Percentiles rank a stretch among this genome's conserved stretches.
phyloP scores from a whole-genome alignment of 2,113 vertebrate species.

The Dicerorhinus sumatrensis region DNA sequence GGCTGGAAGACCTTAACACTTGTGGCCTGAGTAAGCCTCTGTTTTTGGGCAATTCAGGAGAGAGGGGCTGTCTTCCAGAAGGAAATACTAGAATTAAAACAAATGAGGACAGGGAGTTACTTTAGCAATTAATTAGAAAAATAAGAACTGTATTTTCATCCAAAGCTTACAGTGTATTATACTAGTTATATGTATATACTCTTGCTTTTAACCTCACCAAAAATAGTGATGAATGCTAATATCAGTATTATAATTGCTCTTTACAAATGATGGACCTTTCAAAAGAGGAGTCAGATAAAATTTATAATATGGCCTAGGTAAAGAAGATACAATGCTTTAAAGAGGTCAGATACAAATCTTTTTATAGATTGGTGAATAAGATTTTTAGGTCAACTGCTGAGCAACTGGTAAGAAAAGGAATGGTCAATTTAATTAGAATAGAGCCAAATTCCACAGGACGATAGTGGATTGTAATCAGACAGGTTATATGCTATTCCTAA shows the following conservation, averaged over 20 bases:
- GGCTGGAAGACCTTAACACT: neutral
- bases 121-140: neutral
- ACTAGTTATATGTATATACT: neutral
- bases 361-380: neutral
- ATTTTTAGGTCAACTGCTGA: neutral
- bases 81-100: neutral
- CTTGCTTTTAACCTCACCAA: neutral
- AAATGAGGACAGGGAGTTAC: neutral
- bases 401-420: neutral
- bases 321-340: neutral
- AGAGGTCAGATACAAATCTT: neutral
- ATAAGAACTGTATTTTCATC: neutral
- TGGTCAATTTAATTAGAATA: neutral
- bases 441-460: neutral
- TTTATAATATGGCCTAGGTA: neutral
- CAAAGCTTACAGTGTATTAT: neutral
- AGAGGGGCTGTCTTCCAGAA: neutral
- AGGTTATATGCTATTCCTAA: neutral
- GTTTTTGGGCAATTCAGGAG: neutral
- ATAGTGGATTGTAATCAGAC: neutral
- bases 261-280: neutral
- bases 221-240: neutral
- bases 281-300: constrained; percentile 10
- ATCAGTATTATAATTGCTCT: neutral
- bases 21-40: neutral